These are phyloP conservation scores for Volucella zonaria DNA, from an alignment of 2,888 invertebrate genomes.

Conservation along the genomic window DNA sequence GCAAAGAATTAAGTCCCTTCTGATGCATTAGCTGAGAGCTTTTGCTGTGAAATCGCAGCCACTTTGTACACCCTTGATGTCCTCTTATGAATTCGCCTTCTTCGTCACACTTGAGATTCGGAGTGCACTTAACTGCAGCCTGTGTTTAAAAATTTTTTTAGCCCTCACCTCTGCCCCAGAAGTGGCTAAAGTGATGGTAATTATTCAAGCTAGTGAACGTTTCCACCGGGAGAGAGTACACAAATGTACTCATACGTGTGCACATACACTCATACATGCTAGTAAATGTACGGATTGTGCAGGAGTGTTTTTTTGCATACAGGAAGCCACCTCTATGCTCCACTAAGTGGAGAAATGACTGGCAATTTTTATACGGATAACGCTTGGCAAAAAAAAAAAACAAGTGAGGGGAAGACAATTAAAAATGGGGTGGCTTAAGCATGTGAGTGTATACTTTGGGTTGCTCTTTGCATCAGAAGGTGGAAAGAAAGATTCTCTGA, in stretches of 20 bases:
- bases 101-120: slow-evolving; percentile 61
- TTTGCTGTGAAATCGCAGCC: slow-evolving; percentile 54
- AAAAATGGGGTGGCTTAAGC: slow-evolving; percentile 57
- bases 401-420: slow-evolving; percentile 57
- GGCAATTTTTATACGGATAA: slow-evolving; percentile 61
- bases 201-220: slow-evolving; percentile 61
- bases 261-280: too few species aligned
- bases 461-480: slow-evolving; percentile 38
- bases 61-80: slow-evolving; percentile 63
- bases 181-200: slow-evolving; percentile 62
- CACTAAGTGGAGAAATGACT: slow-evolving; percentile 53
- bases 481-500: neutral
- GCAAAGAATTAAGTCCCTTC: slow-evolving; percentile 43
- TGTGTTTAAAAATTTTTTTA: slow-evolving; percentile 64
- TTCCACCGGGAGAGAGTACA: slow-evolving; percentile 27
- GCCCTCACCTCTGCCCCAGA: slow-evolving; percentile 16
- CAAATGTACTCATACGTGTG: too few species aligned
- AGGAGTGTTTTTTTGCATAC: slow-evolving; percentile 20
- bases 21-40: slow-evolving; percentile 44
- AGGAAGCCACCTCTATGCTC: slow-evolving; percentile 11
- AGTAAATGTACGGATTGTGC: neutral
- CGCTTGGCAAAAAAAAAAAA: slow-evolving; percentile 31
- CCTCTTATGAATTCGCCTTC: slow-evolving; percentile 62
- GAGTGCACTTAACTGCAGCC: slow-evolving; percentile 57
- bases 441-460: slow-evolving; percentile 40